These are phyloP conservation scores for Canis aureus DNA, from an alignment of 2,113 vertebrate genomes.

Conservation along the genomic window DNA sequence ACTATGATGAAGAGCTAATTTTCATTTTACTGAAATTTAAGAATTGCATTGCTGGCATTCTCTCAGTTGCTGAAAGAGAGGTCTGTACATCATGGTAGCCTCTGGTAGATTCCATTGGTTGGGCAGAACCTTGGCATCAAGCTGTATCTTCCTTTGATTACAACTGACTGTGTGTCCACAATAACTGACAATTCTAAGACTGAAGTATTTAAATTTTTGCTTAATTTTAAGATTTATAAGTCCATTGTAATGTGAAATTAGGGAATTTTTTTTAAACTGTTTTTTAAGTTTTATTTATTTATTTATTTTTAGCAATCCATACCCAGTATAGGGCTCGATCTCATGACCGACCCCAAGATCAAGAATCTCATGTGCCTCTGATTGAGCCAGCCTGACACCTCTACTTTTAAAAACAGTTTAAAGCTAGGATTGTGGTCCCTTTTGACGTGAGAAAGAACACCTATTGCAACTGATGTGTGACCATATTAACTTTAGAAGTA, in stretches of 20 bases:
- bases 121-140: not conserved
- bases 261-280: not conserved
- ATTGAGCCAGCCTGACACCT: not conserved
- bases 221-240: constrained; percentile 18
- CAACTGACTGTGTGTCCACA: not conserved
- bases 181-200: not conserved
- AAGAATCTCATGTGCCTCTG: not conserved
- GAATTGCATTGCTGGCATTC: not conserved
- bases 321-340: not conserved
- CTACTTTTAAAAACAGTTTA: not conserved
- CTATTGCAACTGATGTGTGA: not conserved
- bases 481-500: constrained; percentile 15
- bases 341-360: not conserved
- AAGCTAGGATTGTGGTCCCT: not conserved
- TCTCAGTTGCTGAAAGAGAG: not conserved
- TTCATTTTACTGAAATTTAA: constrained; percentile 43
- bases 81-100: not conserved
- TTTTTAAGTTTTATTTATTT: not conserved
- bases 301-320: not conserved
- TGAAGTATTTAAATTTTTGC: constrained; percentile 32
- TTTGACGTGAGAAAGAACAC: constrained; percentile 6
- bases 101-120: not conserved
- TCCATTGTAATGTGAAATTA: not conserved
- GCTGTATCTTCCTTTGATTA: not conserved
- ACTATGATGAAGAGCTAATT: not conserved